phyloP scores from a whole-genome alignment of 1,140 invertebrate genomes.

The Tetragonula clypearis region DNA sequence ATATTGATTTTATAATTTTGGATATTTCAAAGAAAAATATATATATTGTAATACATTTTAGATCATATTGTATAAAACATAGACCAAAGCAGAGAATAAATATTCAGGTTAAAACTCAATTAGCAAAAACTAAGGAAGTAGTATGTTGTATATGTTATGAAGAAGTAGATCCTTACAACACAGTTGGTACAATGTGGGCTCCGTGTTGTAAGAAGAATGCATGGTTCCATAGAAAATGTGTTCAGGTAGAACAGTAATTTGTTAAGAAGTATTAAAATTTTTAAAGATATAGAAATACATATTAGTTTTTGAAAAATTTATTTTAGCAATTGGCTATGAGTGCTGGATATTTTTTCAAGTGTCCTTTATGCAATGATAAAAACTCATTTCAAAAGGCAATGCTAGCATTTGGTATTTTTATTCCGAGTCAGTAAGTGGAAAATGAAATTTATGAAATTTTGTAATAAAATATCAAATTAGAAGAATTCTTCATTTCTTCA shows the following conservation, averaged over 20 bases:
- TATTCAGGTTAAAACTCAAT: constrained; percentile 62
- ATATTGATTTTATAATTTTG: not conserved
- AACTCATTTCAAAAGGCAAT: constrained; percentile 84
- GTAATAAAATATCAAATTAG: not conserved
- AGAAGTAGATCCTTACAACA: constrained; percentile 76
- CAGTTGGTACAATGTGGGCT: constrained; percentile 81
- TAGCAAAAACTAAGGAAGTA: constrained; percentile 59
- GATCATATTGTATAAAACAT: constrained; percentile 84
- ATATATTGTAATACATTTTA: constrained; percentile 28
- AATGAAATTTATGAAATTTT: not conserved
- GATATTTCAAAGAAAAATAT: not conserved
- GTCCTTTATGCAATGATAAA: constrained; percentile 86
- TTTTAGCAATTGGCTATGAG: constrained; percentile 84
- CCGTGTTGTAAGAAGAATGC: constrained; percentile 85
- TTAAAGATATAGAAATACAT: not conserved
- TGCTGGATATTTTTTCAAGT: constrained; percentile 88
- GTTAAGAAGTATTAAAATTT: not conserved
- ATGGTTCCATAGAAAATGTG: constrained; percentile 85
- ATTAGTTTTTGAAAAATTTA: constrained; percentile 55
- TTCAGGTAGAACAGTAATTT: constrained; percentile 80
- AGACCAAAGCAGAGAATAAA: constrained; percentile 82
- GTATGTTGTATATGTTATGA: constrained; percentile 84
- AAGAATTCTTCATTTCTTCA: not conserved
- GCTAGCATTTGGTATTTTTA: constrained; percentile 85
- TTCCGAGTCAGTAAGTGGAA: constrained; percentile 84